These are phyloP conservation scores for Hestina assimilis DNA, from an alignment of 1,140 invertebrate species.

Conservation along the genomic window DNA sequence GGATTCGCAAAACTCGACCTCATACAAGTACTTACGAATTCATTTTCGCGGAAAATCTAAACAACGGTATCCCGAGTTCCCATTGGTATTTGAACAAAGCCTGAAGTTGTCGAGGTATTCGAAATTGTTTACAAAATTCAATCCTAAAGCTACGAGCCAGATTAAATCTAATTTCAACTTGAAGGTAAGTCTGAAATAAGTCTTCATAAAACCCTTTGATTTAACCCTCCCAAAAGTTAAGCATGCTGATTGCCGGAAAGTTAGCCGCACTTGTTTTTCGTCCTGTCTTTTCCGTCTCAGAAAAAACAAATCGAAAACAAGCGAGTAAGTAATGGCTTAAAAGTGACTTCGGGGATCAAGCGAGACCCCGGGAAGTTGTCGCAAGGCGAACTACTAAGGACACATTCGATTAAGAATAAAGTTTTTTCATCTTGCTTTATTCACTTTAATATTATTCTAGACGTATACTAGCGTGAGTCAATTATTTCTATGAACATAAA, in stretches of 20 bases:
- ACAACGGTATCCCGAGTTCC: conserved; percentile 67
- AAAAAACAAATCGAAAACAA: conserved; percentile 75
- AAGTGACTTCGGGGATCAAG: conserved; percentile 56
- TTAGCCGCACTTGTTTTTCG: conserved; percentile 65
- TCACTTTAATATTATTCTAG: conserved; percentile 6
- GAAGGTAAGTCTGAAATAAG: conserved; percentile 78
- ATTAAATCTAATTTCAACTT: conserved; percentile 79
- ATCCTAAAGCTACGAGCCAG: conserved; percentile 76
- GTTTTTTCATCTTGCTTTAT: conserved; percentile 14
- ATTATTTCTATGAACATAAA: not conserved
- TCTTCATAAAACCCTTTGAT: conserved; percentile 78
- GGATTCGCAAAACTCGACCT: conserved; percentile 57
- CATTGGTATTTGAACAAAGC: conserved; percentile 76
- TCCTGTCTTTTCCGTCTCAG: conserved; percentile 54
- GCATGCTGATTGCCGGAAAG: conserved; percentile 75
- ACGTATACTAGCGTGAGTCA: not conserved
- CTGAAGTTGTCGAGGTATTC: conserved; percentile 73
- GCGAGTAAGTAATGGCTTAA: conserved; percentile 69
- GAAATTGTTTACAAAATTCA: conserved; percentile 79
- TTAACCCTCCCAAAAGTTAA: conserved; percentile 73
- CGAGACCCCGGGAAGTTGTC: conserved; percentile 22
- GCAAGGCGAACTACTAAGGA: conserved; percentile 12
- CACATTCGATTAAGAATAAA: conserved; percentile 20
- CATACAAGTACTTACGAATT: conserved; percentile 67
- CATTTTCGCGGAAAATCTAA: conserved; percentile 73